Evolutionary conservation across 2,797 vertebrate species (phyloP).

Genomic region (Paramormyrops hopkinsi): DNA sequence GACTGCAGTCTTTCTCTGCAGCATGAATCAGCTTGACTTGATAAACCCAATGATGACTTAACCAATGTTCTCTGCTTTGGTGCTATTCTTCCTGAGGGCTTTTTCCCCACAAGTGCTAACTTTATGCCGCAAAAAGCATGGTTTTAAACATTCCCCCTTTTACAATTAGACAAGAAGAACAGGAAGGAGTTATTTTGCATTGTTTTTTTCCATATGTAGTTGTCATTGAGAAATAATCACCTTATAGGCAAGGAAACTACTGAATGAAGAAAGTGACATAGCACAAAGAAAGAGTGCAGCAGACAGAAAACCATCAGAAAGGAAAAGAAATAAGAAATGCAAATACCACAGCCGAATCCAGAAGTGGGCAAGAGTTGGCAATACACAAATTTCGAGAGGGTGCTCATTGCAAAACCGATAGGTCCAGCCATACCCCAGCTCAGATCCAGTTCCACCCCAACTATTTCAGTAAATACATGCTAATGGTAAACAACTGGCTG

Average conservation of each 20-base stretch:
- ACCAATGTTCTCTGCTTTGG: not conserved
- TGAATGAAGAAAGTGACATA: not conserved
- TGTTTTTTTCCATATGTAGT: not conserved
- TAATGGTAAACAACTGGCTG: not conserved
- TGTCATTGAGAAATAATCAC: not conserved
- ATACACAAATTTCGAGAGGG: not conserved
- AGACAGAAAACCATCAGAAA: slow-evolving; percentile 51
- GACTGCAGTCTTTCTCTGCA: not conserved
- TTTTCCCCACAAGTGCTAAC: not conserved
- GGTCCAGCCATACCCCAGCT: not conserved
- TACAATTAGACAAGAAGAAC: not conserved
- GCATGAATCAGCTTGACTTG: not conserved
- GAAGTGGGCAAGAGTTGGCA: not conserved
- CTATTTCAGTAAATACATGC: not conserved
- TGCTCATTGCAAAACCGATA: not conserved
- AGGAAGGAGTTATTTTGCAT: not conserved
- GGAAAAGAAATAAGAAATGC: slow-evolving; percentile 29
- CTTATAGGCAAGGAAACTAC: not conserved
- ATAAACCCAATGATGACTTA: not conserved
- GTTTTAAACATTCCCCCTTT: not conserved
- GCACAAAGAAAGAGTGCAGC: slow-evolving; percentile 28
- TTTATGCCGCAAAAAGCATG: not conserved
- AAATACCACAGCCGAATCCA: not conserved
- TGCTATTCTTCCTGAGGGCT: not conserved
- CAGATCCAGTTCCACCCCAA: not conserved